A percentile compares a stretch with the other conserved stretches of the same genome.
phyloP scores from a whole-genome alignment of 2,113 vertebrate genomes.

The Forbesichthys agassizii region DNA sequence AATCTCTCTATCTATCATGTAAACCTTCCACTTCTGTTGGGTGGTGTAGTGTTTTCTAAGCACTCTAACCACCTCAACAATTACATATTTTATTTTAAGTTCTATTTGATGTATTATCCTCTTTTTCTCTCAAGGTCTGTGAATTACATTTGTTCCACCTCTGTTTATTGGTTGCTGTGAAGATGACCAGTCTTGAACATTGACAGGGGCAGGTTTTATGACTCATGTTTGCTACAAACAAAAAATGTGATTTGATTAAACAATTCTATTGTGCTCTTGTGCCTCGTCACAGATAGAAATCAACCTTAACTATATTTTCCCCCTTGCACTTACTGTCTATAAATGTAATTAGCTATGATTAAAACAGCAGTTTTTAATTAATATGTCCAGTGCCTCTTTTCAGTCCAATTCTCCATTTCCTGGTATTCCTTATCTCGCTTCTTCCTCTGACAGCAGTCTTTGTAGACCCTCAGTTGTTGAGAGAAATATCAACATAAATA shows the following conservation, averaged over 20 bases:
- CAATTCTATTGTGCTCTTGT: slow-evolving; percentile 49
- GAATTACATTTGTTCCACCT: slow-evolving; percentile 5
- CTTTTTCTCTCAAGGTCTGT: neutral
- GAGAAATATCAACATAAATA: slow-evolving; percentile 27
- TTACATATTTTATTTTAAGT: neutral
- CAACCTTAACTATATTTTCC: slow-evolving; percentile 42
- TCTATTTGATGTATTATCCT: too few species aligned
- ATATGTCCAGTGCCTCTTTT: slow-evolving; percentile 52
- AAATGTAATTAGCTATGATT: slow-evolving; percentile 77
- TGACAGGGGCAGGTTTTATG: slow-evolving; percentile 26
- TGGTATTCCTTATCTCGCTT: slow-evolving; percentile 39
- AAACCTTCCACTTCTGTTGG: too few species aligned
- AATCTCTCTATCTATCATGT: too few species aligned
- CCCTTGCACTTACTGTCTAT: slow-evolving; percentile 48
- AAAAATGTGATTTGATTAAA: slow-evolving; percentile 29
- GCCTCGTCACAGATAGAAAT: slow-evolving; percentile 53
- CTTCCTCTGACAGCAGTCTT: slow-evolving; percentile 39
- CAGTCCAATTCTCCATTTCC: slow-evolving; percentile 64
- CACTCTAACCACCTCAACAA: neutral
- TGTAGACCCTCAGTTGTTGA: slow-evolving; percentile 31
- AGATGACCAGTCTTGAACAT: neutral
- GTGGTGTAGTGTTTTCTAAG: slow-evolving; percentile 3
- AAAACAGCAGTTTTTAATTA: slow-evolving; percentile 73
- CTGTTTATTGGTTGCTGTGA: neutral
- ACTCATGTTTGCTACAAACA: slow-evolving; percentile 39